Evolutionary conservation across 1,140 invertebrate genomes (phyloP).

Genomic region (Augochlora pura): DNA sequence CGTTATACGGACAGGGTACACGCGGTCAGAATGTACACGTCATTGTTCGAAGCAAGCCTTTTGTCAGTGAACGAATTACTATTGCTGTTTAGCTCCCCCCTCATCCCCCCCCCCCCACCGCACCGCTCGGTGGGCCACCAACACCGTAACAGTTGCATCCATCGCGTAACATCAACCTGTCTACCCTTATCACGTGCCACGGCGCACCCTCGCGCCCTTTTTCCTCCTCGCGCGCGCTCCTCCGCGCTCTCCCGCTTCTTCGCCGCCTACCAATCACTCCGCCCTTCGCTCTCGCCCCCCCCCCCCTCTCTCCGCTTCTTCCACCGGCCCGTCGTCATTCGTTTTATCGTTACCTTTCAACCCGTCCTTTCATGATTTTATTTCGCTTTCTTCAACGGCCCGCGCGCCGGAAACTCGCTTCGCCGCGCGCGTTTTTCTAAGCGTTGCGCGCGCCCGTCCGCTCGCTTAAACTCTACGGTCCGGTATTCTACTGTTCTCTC

Average conservation of each 20-base stretch:
- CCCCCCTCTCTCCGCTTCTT: not conserved
- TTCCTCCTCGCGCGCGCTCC: constrained; percentile 1
- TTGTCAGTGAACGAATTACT: constrained; percentile 71
- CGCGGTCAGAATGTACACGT: constrained; percentile 47
- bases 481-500: not conserved
- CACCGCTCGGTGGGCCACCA: not conserved
- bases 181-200: constrained; percentile 34
- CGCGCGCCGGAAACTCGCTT: not conserved
- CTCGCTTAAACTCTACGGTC: not conserved
- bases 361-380: not conserved
- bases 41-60: constrained; percentile 70
- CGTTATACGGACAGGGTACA: constrained; percentile 21
- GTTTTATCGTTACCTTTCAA: not conserved
- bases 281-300: not conserved
- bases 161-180: constrained; percentile 36
- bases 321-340: not conserved
- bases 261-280: constrained; percentile 13
- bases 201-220: not conserved
- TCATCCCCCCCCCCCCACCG: constrained; percentile 1
- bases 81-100: constrained; percentile 61
- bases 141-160: constrained; percentile 24
- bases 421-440: not conserved
- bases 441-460: not conserved
- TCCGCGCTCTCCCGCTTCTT: not conserved
- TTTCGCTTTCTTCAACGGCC: not conserved